Percentiles rank a stretch among this genome's conserved stretches.
These are phyloP conservation scores for Ageneiosus marmoratus DNA, from an alignment of 2,113 vertebrate genomes.

Conservation along the genomic window DNA sequence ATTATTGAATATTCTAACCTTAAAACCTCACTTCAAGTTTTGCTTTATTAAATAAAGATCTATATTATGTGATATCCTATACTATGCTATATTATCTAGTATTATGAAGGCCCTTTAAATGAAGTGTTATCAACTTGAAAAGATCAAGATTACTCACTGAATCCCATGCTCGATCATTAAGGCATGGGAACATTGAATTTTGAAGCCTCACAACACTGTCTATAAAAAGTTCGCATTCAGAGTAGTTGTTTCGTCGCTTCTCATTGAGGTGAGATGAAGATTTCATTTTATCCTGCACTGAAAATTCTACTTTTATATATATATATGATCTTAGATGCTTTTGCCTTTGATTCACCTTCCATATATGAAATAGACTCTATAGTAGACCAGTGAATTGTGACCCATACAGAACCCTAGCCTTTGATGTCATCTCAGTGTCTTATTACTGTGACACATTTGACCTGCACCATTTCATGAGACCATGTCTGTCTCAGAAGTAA, in stretches of 20 bases:
- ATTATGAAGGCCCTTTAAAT: neutral
- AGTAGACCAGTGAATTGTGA: slow-evolving; percentile 28
- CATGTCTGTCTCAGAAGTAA: slow-evolving; percentile 52
- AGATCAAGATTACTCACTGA: neutral
- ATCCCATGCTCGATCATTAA: neutral
- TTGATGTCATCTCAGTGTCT: slow-evolving; percentile 57
- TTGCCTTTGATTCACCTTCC: slow-evolving; percentile 16
- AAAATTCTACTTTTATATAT: slow-evolving; percentile 16
- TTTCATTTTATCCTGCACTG: slow-evolving; percentile 17
- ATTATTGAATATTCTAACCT: no score
- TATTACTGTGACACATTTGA: slow-evolving; percentile 56
- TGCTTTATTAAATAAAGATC: neutral
- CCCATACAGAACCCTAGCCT: slow-evolving; percentile 49
- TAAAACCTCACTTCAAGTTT: neutral
- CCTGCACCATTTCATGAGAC: slow-evolving; percentile 19
- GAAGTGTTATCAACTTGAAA: neutral
- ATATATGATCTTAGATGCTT: slow-evolving; percentile 40
- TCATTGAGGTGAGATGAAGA: slow-evolving; percentile 9
- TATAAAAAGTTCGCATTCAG: slow-evolving; percentile 20
- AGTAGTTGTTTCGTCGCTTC: slow-evolving; percentile 8
- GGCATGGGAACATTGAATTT: neutral
- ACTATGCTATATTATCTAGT: no score
- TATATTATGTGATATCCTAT: no score
- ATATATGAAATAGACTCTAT: neutral
- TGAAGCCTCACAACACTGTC: slow-evolving; percentile 11